A percentile compares a stretch with the other conserved stretches of the same genome.
These are phyloP conservation scores for Psettodes erumei DNA, from an alignment of 2,113 vertebrate species.

Conservation along the genomic window DNA sequence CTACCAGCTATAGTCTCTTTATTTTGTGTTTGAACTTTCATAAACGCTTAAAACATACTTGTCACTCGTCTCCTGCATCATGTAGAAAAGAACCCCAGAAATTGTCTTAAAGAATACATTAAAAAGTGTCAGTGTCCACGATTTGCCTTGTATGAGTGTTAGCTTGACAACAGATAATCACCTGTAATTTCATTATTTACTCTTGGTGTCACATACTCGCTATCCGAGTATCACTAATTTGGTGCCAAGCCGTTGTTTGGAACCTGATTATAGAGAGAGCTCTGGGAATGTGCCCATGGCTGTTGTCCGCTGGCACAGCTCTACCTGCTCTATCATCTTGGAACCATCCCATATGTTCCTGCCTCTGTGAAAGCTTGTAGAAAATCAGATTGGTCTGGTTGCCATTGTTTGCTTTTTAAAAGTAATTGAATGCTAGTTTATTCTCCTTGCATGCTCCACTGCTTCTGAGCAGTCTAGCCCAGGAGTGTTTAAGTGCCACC, in stretches of 20 bases:
- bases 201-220: not conserved
- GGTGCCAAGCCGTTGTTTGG: slow-evolving; percentile 31
- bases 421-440: slow-evolving; percentile 29
- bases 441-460: slow-evolving; percentile 10
- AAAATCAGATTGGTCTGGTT: slow-evolving; percentile 25
- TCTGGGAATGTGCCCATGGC: slow-evolving; percentile 26
- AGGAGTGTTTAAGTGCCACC: not conserved
- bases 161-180: slow-evolving; percentile 8
- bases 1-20: slow-evolving; percentile 21
- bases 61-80: not conserved
- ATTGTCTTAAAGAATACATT: not conserved
- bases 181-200: slow-evolving; percentile 29
- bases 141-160: not conserved
- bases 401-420: slow-evolving; percentile 23
- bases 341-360: slow-evolving; percentile 12
- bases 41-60: slow-evolving; percentile 1
- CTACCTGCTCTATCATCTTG: not conserved
- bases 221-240: slow-evolving; percentile 5
- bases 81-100: not conserved
- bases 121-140: not conserved
- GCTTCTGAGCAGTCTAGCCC: slow-evolving; percentile 5
- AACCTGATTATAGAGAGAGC: slow-evolving; percentile 8
- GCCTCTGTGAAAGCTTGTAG: slow-evolving; percentile 4
- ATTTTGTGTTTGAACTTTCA: not conserved
- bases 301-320: slow-evolving; percentile 24